Conservation (phyloP, 2,113 vertebrate species). For the Mungos mungo region DNA sequence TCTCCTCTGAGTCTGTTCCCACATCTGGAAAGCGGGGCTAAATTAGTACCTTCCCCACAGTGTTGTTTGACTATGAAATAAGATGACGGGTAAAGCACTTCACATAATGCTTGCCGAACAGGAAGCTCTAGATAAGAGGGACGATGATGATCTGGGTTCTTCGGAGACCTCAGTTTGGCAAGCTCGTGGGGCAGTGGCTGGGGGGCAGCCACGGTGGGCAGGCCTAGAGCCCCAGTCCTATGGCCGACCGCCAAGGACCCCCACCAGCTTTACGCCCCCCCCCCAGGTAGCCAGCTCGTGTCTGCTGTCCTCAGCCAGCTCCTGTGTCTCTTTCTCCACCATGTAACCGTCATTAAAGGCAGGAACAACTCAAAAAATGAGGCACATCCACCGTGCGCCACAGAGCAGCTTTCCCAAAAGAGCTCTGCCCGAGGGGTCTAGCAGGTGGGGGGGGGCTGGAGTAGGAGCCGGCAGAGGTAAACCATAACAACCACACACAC, state of each 20-base stretch:
- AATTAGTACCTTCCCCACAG: background rate
- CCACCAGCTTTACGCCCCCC: background rate
- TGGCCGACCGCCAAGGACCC: background rate
- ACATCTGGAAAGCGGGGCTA: background rate
- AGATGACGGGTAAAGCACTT: background rate
- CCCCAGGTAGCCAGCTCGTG: background rate
- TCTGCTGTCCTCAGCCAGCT: background rate
- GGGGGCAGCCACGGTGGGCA: rapidly evolving
- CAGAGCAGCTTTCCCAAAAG: background rate
- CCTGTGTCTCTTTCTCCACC: background rate
- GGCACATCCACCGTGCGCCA: background rate
- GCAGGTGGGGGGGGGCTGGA: background rate
- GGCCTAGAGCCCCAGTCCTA: background rate
- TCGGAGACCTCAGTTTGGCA: background rate
- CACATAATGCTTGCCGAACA: background rate
- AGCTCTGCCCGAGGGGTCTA: background rate
- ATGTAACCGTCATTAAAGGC: background rate
- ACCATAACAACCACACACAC: background rate
- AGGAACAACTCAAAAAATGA: background rate
- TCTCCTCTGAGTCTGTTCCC: background rate
- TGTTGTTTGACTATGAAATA: background rate
- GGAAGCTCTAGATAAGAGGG: background rate
- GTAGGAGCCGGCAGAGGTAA: background rate
- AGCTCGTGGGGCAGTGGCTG: background rate
- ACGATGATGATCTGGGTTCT: background rate